Percentiles rank a stretch among this genome's conserved stretches.
Evolutionary conservation across 2,888 invertebrate species (phyloP).

Genomic region (Syrphus vitripennis): DNA sequence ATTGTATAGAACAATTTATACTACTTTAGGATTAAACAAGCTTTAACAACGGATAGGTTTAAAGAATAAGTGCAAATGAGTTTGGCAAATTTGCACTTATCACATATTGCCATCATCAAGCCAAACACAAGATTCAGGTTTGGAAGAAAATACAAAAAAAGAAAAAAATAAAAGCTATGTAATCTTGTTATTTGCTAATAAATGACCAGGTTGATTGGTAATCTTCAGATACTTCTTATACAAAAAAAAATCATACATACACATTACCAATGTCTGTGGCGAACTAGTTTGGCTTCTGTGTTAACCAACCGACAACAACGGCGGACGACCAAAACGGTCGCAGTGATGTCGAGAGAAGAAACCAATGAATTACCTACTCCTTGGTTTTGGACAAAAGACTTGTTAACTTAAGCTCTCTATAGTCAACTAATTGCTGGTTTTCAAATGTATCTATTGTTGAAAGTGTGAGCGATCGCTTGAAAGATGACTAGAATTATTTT

Average conservation of each 20-base stretch:
- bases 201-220: constrained; percentile 47
- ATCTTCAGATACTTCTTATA: constrained; percentile 34
- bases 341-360: neutral
- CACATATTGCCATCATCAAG: neutral
- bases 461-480: constrained; percentile 1
- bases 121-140: neutral
- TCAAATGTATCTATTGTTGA: constrained; percentile 21
- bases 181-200: constrained; percentile 27
- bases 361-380: constrained; percentile 12
- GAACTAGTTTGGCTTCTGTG: constrained; percentile 24
- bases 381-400: constrained; percentile 37
- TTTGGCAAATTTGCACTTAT: constrained; percentile 24
- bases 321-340: neutral
- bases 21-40: neutral
- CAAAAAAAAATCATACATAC: neutral
- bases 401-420: constrained; percentile 23
- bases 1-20: neutral
- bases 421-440: constrained; percentile 32
- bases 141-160: neutral
- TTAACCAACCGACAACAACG: neutral
- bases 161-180: constrained; percentile 6
- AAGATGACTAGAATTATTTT: constrained; percentile 26
- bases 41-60: neutral
- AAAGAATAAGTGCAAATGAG: neutral
- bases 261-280: neutral